Base-by-base conservation (phyloP, 2,888 invertebrate species). In the Caenorhabditis japonica region DNA sequence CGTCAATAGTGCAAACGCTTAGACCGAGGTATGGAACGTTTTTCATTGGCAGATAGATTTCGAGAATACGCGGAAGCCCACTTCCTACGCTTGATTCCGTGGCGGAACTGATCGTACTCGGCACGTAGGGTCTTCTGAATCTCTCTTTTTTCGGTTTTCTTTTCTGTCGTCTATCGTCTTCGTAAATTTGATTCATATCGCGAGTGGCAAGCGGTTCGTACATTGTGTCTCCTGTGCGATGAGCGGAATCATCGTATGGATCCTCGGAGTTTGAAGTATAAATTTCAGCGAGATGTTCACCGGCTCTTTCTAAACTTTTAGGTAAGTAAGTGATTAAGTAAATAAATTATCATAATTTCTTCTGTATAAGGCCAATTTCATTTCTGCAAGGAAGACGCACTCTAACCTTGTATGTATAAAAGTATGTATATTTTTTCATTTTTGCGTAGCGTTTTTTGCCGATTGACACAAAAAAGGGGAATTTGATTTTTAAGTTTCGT, bases 201-300 rank as follows among this genome's bases (percentile, higher is more conserved):
- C 75, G n/a, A 3, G 64, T 41, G 1, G 56, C 60, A 1, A 70
- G 34, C 3, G 79, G 76, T 27, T 79, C 79, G 15, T 79, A 79
- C 10, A 76, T n/a, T n/a, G 73, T 39, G 19, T 71, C 73, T 0
- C 62, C 72, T n/a, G 64, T 59, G 3, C 30, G 59, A 25, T 69
- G 44, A 3, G 75, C 56, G n/a, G 72, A 71, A 27, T 81, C 79
- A 34, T 82, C 79, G 23, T 84, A 84, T 2, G 84, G 84, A 61
- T 84, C 83, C 52, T 84, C 84, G 3, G 83, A 83, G 23, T 79
- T 80, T 0, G 81, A 82, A 3, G 78, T 84, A 49, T 79, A 82
- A 27, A 76, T 38, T 19, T 85, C 84, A 15, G 85, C 85, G 34
- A 85, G 66, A 36, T 83, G 80, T 53, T 85, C 85, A 3, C 85